phyloP scores from a whole-genome alignment of 2,797 vertebrate genomes.

The Scomberomorus guttatus region DNA sequence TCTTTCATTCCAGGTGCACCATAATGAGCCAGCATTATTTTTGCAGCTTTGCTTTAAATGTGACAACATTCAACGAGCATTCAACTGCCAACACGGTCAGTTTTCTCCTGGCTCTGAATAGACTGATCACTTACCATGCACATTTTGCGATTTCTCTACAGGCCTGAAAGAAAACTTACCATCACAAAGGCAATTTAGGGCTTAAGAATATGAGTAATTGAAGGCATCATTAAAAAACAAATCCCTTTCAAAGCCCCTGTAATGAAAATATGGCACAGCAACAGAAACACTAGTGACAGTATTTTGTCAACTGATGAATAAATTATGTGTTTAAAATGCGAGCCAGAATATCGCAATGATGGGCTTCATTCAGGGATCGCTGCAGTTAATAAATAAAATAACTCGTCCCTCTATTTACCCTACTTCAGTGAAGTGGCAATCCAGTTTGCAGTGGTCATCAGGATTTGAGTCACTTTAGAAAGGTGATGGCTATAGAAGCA shows the following conservation, averaged over 20 bases:
- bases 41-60: conserved; percentile 46
- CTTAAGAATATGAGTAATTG: conserved; percentile 24
- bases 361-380: conserved; percentile 3
- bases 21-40: conserved; percentile 68
- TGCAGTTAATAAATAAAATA: conserved; percentile 33
- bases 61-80: conserved; percentile 16
- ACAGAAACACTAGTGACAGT: background rate
- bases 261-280: conserved; percentile 10
- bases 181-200: conserved; percentile 27
- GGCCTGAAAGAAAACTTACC: background rate
- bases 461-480: conserved; percentile 60
- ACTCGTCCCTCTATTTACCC: conserved; percentile 29
- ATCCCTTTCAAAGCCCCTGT: conserved; percentile 15
- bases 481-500: conserved; percentile 56
- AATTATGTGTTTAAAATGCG: conserved; percentile 27
- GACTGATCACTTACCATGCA: conserved; percentile 16
- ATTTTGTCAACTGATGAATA: conserved; percentile 21
- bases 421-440: conserved; percentile 64
- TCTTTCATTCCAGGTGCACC: conserved; percentile 61
- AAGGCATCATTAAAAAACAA: conserved; percentile 16
- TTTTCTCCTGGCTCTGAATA: conserved; percentile 41
- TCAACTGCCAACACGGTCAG: conserved; percentile 34
- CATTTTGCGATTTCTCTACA: background rate
- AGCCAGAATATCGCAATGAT: background rate
- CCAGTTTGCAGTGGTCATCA: conserved; percentile 68